Percentiles rank a stretch among this genome's conserved stretches.
These are phyloP conservation scores for Copidosoma floridanum DNA, from an alignment of 1,140 invertebrate species.

Conservation along the genomic window DNA sequence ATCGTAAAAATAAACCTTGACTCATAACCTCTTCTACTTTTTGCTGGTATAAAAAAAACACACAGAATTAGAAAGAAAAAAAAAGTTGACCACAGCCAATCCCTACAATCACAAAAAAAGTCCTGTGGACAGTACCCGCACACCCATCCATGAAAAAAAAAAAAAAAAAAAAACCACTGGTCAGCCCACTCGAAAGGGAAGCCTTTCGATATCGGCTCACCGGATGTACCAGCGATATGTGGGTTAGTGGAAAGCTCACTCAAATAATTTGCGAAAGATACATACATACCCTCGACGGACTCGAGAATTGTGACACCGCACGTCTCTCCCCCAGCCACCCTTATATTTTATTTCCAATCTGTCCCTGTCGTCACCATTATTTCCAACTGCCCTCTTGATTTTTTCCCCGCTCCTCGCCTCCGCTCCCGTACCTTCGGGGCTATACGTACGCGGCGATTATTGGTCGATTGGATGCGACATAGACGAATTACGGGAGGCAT, in stretches of 20 bases:
- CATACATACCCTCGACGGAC: no score
- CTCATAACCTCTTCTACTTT: no score
- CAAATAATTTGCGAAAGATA: constrained; percentile 3
- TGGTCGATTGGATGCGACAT: constrained; percentile 16
- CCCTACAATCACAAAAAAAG: no score
- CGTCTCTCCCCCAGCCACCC: background rate
- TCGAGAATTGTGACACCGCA: background rate
- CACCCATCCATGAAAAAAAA: no score
- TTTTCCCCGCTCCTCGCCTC: background rate
- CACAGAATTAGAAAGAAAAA: no score
- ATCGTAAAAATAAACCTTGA: no score
- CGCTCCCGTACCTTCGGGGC: no score
- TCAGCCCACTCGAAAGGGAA: no score
- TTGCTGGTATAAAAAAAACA: no score
- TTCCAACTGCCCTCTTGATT: background rate
- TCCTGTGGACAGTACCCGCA: no score
- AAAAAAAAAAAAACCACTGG: no score
- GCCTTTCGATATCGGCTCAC: constrained; percentile 5
- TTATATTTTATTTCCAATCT: constrained; percentile 1
- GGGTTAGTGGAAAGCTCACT: constrained; percentile 24
- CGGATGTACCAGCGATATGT: background rate
- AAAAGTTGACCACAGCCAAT: no score
- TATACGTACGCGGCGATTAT: constrained; percentile 14
- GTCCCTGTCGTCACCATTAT: background rate
- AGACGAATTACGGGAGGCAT: constrained; percentile 12